These are phyloP conservation scores for Lobophora halterata DNA, from an alignment of 2,888 invertebrate genomes.

Conservation along the genomic window DNA sequence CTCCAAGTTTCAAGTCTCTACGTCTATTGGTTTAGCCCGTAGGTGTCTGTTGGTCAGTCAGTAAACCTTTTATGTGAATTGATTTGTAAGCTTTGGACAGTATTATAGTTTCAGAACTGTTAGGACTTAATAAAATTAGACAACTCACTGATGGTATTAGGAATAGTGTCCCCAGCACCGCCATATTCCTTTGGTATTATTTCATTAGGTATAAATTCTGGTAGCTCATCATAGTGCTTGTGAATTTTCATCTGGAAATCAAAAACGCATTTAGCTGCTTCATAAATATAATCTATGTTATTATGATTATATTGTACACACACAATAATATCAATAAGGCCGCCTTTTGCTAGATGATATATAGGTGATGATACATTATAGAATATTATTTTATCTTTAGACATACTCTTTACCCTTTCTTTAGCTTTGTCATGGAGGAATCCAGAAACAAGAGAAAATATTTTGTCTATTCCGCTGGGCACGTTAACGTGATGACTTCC, in stretches of 20 bases:
- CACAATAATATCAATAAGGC: too few species aligned
- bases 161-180: slow-evolving; percentile 78
- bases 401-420: slow-evolving; percentile 71
- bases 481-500: slow-evolving; percentile 81
- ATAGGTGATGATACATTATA: too few species aligned
- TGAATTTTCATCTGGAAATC: slow-evolving; percentile 78
- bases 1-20: too few species aligned
- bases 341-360: too few species aligned
- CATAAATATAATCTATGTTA: too few species aligned
- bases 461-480: slow-evolving; percentile 77
- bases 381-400: too few species aligned
- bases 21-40: too few species aligned
- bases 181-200: slow-evolving; percentile 85
- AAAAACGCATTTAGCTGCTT: slow-evolving; percentile 4
- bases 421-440: slow-evolving; percentile 81
- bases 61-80: too few species aligned
- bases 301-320: too few species aligned
- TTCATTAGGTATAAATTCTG: slow-evolving; percentile 78
- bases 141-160: slow-evolving; percentile 71
- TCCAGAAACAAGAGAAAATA: slow-evolving; percentile 77
- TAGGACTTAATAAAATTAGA: neutral
- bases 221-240: slow-evolving; percentile 74
- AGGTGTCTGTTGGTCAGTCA: too few species aligned
- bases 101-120: too few species aligned
- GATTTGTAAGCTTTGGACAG: too few species aligned